Base-by-base conservation (phyloP, 2,888 invertebrate genomes). In the Leptogaster cylindrica region DNA sequence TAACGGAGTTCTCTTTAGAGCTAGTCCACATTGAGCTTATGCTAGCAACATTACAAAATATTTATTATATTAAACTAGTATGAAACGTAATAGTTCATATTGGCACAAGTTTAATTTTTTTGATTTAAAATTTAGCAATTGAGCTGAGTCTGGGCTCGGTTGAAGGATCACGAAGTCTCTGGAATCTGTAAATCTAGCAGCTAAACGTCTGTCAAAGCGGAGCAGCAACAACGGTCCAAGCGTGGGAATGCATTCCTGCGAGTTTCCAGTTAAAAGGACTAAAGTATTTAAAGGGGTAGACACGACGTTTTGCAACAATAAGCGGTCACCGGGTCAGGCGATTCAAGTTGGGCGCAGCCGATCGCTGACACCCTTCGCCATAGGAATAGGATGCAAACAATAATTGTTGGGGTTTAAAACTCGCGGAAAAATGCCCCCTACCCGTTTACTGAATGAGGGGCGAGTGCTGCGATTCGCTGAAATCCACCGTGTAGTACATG, bases 401-500 rank as follows among this genome's bases (percentile, higher is more conserved):
- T 44, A 61, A n/a, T n/a, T n/a, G 61, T 44, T 55, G 36, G 28
- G 41, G 44, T 61, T 41, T 44, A 44, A 44, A 61, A 44, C 27
- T 55, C 39, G 39, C 39, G 27, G 27, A 27, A 61, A 41, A 41
- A n/a, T 14, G 27, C 10, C 58, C 58, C 39, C 52, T 3, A 2
- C 18, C 12, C 10, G 16, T 75, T 80, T 86, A 89, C 86, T 89
- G 88, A 76, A 90, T 90, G 74, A 90, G 85, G 25, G 90, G 90
- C 14, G 89, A 88, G 77, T 87, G 88, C 79, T 89, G 89, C 74
- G 88, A 89, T 82, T 89, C 89, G 77, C 88, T 88, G 83, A 89
- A 89, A 81, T 90, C 90, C 73, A 90, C 85, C 50, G 89, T 89
- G 82, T 89, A 89, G 81, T 89, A 89, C 87, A 90, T 89, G 76